phyloP scores from a whole-genome alignment of 1,140 invertebrate genomes.

The Acyrthosiphon pisum region DNA sequence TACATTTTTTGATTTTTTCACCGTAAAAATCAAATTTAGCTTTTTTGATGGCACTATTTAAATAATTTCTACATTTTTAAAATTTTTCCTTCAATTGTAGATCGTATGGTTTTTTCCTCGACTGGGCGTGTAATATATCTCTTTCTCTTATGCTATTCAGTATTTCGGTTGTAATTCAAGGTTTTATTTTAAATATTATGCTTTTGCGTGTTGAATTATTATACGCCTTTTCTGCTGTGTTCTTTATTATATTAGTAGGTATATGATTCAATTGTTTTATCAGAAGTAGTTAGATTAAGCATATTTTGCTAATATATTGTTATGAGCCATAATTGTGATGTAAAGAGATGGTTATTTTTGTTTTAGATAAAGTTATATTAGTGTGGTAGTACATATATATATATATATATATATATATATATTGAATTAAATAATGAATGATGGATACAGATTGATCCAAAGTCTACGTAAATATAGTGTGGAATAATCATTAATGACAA shows the following conservation, averaged over 20 bases:
- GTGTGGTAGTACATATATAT: too few species aligned
- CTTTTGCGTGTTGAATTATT: neutral
- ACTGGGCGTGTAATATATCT: neutral
- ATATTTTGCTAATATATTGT: slow-evolving; percentile 17
- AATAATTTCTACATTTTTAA: neutral
- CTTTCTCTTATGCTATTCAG: neutral
- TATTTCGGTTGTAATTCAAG: too few species aligned
- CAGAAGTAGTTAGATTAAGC: neutral
- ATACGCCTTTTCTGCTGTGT: neutral
- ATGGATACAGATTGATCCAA: too few species aligned
- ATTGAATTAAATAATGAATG: too few species aligned
- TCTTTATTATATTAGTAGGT: neutral
- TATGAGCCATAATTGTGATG: too few species aligned
- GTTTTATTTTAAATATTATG: slow-evolving; percentile 17
- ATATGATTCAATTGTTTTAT: neutral
- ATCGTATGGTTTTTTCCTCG: neutral
- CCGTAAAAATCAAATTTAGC: neutral
- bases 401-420: too few species aligned
- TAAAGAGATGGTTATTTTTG: too few species aligned
- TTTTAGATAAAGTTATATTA: too few species aligned
- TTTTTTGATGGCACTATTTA: neutral
- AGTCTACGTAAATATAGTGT: too few species aligned
- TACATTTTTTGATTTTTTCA: neutral
- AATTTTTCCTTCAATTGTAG: neutral
- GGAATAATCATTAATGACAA: too few species aligned